These are phyloP conservation scores for Rattus norvegicus DNA, from an alignment of 2,113 vertebrate genomes.

Conservation along the genomic window GRCr8 NC_086030.1:43206501-43207000, in stretches of 20 bases:
- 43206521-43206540: not conserved
- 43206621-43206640: accelerated
- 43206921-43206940: not conserved
- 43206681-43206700: not conserved
- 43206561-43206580: not conserved
- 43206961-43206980: not conserved
- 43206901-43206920: not conserved
- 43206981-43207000: not conserved
- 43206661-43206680: not conserved
- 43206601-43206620: not conserved
- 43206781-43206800: not conserved
- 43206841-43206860: not conserved
- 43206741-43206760: not conserved
- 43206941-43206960: accelerated
- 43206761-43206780: not conserved
- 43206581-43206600: accelerated
- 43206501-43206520: not conserved
- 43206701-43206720: not conserved
- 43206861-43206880: accelerated
- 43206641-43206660: not conserved
- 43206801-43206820: not conserved
- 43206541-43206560: not conserved
- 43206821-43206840: not conserved
- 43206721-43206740: not conserved
- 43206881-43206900: not conserved